Evolutionary conservation across 2,888 invertebrate species (phyloP), one percentile per base, ranked within the genome.

Genomic region (Torymus auratus): DNA sequence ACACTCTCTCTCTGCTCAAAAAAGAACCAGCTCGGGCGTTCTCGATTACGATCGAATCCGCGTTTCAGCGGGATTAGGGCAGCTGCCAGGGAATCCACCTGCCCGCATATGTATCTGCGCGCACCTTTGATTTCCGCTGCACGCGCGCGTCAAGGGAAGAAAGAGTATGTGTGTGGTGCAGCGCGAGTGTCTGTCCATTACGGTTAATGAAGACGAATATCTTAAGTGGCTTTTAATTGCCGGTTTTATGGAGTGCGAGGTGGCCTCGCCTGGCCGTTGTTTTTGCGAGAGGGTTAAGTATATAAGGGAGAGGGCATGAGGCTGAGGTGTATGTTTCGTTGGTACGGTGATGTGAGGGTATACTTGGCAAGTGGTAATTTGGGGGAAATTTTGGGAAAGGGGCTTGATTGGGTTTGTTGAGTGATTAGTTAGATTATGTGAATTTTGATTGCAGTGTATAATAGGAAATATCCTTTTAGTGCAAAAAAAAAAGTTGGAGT

Each of bases 161-260:
- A 52, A 23, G 41, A 14, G n/a, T 17, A 10, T 50, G 50, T 82
- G 60, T 28, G 71, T 53, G 77, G 52, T 82, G 23, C 72, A 75
- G 78, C 69, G 20, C 20, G 58, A 28, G 60, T 67, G 53, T 74
- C 65, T 67, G 41, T 74, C 70, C 61, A 62, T 71, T 71, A 58
- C 81, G 20, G n/a, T 17, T 78, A 81, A 81, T 75, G 78, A 78
- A 81, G 78, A 81, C 78, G 70, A 70, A 74, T 78, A 20, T 56
- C 62, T 78, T 78, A 75, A 78, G 52, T 65, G 70, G 11, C 23
- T 75, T 75, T 78, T 71, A 75, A 78, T 78, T 65, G 53, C n/a
- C 7, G 23, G 67, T 50, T 67, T 17, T 56, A 12, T 56, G 5
- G 76, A 53, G 17, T 41, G 41, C 41, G 41, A 41, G 41, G 7